These are phyloP conservation scores for Pristionchus entomophagus DNA, from an alignment of 2,888 invertebrate genomes.

Conservation along the genomic window DNA sequence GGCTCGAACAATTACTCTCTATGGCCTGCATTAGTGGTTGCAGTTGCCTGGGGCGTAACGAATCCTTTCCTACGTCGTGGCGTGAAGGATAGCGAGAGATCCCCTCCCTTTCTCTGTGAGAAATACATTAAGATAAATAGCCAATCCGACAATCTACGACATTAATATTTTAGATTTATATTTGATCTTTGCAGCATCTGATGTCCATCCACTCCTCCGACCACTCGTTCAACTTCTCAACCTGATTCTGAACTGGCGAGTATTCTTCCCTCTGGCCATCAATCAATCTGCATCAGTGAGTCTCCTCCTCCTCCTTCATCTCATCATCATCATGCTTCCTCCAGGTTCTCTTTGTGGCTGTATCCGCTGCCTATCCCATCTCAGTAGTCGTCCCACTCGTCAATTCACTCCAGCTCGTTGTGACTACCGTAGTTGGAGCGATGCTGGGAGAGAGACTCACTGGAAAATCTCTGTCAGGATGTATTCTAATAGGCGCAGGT, in stretches of 20 bases:
- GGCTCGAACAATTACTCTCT: neutral
- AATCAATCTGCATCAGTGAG: constrained; percentile 56
- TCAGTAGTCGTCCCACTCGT: constrained; percentile 51
- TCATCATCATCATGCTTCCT: neutral
- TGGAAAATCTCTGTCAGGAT: neutral
- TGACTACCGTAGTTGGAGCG: constrained; percentile 51
- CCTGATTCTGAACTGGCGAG: constrained; percentile 52
- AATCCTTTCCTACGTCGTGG: constrained; percentile 50
- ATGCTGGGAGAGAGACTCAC: constrained; percentile 43
- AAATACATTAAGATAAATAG: neutral
- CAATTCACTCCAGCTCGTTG: constrained; percentile 51
- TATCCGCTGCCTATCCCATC: constrained; percentile 50
- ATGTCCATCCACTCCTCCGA: constrained; percentile 5
- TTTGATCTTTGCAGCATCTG: neutral
- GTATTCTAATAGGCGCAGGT: constrained; percentile 29
- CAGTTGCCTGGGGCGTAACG: constrained; percentile 48
- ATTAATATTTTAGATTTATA: neutral
- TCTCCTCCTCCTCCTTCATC: neutral
- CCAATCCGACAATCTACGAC: neutral
- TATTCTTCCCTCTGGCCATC: constrained; percentile 53
- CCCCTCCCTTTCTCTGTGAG: neutral
- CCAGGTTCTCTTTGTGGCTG: constrained; percentile 51
- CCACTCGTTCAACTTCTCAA: constrained; percentile 47
- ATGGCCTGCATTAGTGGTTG: constrained; percentile 20
- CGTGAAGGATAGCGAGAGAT: constrained; percentile 23